These are phyloP conservation scores for Hydraecia micacea DNA, from an alignment of 2,888 invertebrate genomes.

Conservation along the genomic window DNA sequence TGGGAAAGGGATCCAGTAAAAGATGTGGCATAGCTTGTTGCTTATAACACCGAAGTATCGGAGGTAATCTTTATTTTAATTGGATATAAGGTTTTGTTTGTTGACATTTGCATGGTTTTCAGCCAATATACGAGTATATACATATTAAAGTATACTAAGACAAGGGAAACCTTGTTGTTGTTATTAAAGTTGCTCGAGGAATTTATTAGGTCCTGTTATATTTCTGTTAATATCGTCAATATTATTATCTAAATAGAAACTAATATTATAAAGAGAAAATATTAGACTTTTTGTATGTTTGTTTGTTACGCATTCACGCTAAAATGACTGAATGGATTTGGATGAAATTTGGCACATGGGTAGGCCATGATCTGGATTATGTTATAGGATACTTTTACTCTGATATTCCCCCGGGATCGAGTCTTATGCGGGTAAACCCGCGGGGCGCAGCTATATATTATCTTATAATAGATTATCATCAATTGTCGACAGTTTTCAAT, in stretches of 20 bases:
- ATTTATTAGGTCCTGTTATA: background rate
- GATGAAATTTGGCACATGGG: too few relatives aligned
- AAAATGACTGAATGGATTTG: too few relatives aligned
- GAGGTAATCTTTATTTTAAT: background rate
- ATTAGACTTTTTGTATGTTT: too few relatives aligned
- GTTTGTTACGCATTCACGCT: too few relatives aligned
- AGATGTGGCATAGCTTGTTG: background rate
- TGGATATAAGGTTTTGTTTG: background rate
- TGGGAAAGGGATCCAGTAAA: conserved; percentile 5
- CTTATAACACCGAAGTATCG: background rate
- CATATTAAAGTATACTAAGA: background rate
- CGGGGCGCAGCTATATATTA: too few relatives aligned
- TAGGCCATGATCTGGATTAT: too few relatives aligned
- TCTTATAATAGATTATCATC: background rate
- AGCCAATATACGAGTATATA: background rate
- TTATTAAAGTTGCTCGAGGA: background rate
- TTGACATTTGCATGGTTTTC: background rate
- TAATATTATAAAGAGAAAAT: too few relatives aligned
- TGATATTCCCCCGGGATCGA: too few relatives aligned
- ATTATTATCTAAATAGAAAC: too few relatives aligned
- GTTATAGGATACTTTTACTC: too few relatives aligned
- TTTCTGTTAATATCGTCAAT: too few relatives aligned
- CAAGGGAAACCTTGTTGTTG: background rate
- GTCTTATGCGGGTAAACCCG: too few relatives aligned
- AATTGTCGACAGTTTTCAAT: background rate